Percentiles rank a stretch among this genome's conserved stretches.
These are phyloP conservation scores for Oryzias woworae DNA, from an alignment of 2,113 vertebrate genomes.

Conservation along the genomic window DNA sequence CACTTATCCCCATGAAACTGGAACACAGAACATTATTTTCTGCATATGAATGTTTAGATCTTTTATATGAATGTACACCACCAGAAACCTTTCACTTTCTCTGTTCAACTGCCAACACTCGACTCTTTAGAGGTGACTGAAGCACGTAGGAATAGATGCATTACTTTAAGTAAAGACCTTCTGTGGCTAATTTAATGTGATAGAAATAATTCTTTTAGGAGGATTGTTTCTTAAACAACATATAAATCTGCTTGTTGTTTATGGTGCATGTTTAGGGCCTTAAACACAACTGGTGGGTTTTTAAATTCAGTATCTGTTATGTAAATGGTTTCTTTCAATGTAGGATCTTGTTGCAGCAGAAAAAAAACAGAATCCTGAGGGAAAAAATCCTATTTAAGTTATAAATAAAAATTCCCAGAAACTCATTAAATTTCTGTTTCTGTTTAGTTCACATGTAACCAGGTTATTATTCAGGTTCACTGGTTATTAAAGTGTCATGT, in stretches of 20 bases:
- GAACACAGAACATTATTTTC: not conserved
- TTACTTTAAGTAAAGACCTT: slow-evolving; percentile 1
- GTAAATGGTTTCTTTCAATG: not conserved
- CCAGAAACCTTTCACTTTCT: slow-evolving; percentile 19
- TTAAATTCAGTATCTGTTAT: not conserved
- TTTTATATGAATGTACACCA: slow-evolving; percentile 47
- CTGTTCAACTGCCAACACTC: not conserved
- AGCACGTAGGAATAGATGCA: slow-evolving; percentile 7
- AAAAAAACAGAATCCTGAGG: too few relatives aligned
- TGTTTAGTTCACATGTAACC: too few relatives aligned
- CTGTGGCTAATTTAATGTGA: not conserved
- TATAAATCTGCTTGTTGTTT: not conserved
- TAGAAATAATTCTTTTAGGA: slow-evolving; percentile 7
- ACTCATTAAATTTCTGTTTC: too few relatives aligned
- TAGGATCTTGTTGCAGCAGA: not conserved
- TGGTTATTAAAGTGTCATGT: too few relatives aligned
- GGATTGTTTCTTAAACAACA: not conserved
- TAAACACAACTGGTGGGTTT: not conserved
- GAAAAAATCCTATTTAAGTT: too few relatives aligned
- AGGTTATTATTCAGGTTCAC: too few relatives aligned
- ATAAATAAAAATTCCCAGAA: too few relatives aligned
- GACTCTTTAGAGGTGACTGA: not conserved
- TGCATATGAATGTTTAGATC: too few relatives aligned
- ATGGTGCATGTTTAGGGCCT: not conserved
- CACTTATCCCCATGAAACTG: slow-evolving; percentile 1